Conservation (phyloP, 1,140 invertebrate species). For the Aphaenogaster floridana region DNA sequence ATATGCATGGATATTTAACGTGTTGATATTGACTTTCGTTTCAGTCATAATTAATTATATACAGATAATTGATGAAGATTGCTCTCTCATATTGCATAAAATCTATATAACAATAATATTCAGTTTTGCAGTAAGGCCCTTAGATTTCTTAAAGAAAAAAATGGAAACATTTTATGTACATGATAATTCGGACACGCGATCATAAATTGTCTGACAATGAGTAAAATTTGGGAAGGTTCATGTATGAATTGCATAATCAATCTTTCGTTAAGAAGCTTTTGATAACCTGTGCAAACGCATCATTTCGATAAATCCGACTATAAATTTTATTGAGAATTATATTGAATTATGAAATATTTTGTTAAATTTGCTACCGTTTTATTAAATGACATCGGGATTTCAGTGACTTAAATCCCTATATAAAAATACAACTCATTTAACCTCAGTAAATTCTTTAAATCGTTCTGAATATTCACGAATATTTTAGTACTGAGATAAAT, state of each 20-base stretch:
- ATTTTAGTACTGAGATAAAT: neutral
- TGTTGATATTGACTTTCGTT: neutral
- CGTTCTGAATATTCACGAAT: neutral
- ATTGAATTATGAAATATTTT: conserved; percentile 3
- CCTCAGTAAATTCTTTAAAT: neutral
- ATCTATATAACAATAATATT: neutral
- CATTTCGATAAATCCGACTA: neutral
- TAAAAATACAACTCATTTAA: neutral
- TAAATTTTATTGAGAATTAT: neutral
- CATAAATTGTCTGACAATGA: neutral
- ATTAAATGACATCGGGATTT: conserved; percentile 4
- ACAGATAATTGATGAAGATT: neutral
- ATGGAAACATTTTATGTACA: conserved; percentile 1
- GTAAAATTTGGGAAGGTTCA: conserved; percentile 40
- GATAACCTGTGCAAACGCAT: neutral
- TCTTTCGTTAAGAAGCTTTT: conserved; percentile 32
- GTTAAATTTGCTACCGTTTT: neutral
- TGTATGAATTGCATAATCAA: conserved; percentile 28
- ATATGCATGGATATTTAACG: neutral
- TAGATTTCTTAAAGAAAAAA: neutral
- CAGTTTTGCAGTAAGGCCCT: neutral
- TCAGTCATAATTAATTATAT: neutral
- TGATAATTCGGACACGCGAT: neutral
- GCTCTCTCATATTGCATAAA: neutral
- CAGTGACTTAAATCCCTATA: neutral